Percentiles rank a stretch among this genome's conserved stretches.
Conservation (phyloP, 2,888 invertebrate species). For the Chelonus formosanus region DNA sequence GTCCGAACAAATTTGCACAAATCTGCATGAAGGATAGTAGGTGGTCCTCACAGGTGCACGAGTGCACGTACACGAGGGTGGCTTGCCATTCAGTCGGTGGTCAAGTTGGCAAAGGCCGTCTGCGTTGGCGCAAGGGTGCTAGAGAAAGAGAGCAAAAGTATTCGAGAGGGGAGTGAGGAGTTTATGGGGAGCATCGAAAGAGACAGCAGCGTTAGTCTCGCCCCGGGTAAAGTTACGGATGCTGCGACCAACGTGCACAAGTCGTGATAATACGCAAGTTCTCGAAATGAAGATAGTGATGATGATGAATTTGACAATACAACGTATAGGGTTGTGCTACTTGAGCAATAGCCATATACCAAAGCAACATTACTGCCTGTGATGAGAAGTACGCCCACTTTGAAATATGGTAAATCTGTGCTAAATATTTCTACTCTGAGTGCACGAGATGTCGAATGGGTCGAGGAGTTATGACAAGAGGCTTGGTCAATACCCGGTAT, state of each 20-base stretch:
- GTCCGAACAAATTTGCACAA: slow-evolving; percentile 41
- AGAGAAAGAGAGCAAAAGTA: slow-evolving; percentile 6
- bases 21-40: slow-evolving; percentile 41
- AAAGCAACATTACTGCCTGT: slow-evolving; percentile 24
- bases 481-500: slow-evolving; percentile 24
- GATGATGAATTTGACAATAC: slow-evolving; percentile 13
- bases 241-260: slow-evolving; percentile 41
- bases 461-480: slow-evolving; percentile 10
- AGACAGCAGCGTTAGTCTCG: slow-evolving; percentile 29
- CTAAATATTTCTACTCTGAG: background rate
- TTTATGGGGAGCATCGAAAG: slow-evolving; percentile 27
- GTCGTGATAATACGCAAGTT: slow-evolving; percentile 37
- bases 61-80: slow-evolving; percentile 10
- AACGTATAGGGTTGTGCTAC: slow-evolving; percentile 6
- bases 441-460: slow-evolving; percentile 19
- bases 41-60: slow-evolving; percentile 16
- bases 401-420: slow-evolving; percentile 32
- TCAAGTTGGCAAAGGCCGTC: slow-evolving; percentile 32
- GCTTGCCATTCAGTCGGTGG: slow-evolving; percentile 34
- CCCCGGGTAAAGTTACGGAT: slow-evolving; percentile 31
- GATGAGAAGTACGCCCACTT: slow-evolving; percentile 31
- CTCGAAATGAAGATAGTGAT: slow-evolving; percentile 19
- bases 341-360: slow-evolving; percentile 1
- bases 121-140: slow-evolving; percentile 28
- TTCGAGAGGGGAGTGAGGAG: slow-evolving; percentile 10